phyloP scores from a whole-genome alignment of 2,113 vertebrate genomes.

The Amblyornis subalaris region DNA sequence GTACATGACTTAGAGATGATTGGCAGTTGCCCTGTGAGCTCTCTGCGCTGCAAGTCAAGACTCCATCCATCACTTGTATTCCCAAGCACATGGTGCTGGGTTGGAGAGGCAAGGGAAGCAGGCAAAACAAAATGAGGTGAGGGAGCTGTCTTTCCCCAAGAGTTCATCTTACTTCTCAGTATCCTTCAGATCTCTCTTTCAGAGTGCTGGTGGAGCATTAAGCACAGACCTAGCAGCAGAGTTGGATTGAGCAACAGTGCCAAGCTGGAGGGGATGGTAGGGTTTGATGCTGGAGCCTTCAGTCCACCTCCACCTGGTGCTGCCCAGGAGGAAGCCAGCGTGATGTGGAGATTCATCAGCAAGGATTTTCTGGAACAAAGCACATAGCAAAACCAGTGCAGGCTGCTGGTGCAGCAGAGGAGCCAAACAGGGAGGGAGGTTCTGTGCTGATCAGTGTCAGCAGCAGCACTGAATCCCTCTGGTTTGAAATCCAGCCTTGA shows the following conservation, averaged over 20 bases:
- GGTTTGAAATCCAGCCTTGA: not conserved
- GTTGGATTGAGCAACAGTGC: not conserved
- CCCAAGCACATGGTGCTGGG: not conserved
- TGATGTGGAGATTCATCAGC: not conserved
- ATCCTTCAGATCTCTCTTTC: not conserved
- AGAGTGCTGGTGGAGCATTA: not conserved
- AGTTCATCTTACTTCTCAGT: not conserved
- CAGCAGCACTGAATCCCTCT: not conserved
- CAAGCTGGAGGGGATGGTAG: not conserved
- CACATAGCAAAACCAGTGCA: not conserved
- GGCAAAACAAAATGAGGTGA: not conserved
- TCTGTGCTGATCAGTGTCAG: not conserved
- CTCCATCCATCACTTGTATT: not conserved
- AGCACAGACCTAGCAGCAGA: not conserved
- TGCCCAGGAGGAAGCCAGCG: not conserved
- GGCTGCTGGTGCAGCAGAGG: not conserved
- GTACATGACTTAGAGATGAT: not conserved
- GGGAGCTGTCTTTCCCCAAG: not conserved
- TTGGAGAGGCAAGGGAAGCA: not conserved
- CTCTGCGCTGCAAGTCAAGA: not conserved
- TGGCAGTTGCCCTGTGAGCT: not conserved
- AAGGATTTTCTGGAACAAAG: not conserved
- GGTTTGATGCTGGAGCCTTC: not conserved
- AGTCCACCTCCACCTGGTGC: not conserved
- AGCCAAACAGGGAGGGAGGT: not conserved